Conservation (phyloP, 1,140 invertebrate genomes). For the Drosophila nigrodunni region DNA sequence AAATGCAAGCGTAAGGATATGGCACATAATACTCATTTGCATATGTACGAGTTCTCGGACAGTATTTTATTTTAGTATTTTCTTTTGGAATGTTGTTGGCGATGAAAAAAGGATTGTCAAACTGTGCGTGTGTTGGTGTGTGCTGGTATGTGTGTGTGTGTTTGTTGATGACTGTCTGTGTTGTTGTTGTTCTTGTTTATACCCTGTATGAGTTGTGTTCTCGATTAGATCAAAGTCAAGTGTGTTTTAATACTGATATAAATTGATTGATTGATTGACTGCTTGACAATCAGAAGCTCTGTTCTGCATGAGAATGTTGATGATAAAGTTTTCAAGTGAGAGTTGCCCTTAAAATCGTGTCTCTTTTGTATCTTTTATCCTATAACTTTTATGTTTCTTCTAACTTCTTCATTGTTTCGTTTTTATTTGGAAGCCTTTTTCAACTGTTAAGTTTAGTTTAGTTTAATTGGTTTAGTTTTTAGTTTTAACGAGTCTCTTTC, state of each 20-base stretch:
- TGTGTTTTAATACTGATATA: constrained; percentile 43
- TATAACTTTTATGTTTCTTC: background rate
- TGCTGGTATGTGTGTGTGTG: constrained; percentile 37
- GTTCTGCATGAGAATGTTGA: constrained; percentile 23
- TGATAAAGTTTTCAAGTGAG: constrained; percentile 12
- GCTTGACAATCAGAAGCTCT: constrained; percentile 48
- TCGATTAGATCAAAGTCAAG: constrained; percentile 12
- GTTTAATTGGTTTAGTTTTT: background rate
- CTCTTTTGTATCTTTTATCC: background rate
- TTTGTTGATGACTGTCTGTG: constrained; percentile 39
- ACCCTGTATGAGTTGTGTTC: constrained; percentile 40
- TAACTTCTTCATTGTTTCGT: background rate
- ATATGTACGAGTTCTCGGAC: constrained; percentile 60
- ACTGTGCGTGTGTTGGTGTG: constrained; percentile 43
- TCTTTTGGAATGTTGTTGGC: constrained; percentile 33
- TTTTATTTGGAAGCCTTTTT: constrained; percentile 32
- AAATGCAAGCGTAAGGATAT: constrained; percentile 82
- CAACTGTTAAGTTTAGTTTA: background rate
- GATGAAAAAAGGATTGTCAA: constrained; percentile 67
- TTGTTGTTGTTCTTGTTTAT: constrained; percentile 34
- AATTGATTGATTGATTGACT: constrained; percentile 1
- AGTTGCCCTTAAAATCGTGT: background rate
- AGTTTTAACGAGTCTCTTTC: constrained; percentile 24
- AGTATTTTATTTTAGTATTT: constrained; percentile 23
- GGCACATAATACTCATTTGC: constrained; percentile 75